A percentile compares a stretch with the other conserved stretches of the same genome.
phyloP scores from a whole-genome alignment of 2,797 vertebrate species.

The Enoplosus armatus region DNA sequence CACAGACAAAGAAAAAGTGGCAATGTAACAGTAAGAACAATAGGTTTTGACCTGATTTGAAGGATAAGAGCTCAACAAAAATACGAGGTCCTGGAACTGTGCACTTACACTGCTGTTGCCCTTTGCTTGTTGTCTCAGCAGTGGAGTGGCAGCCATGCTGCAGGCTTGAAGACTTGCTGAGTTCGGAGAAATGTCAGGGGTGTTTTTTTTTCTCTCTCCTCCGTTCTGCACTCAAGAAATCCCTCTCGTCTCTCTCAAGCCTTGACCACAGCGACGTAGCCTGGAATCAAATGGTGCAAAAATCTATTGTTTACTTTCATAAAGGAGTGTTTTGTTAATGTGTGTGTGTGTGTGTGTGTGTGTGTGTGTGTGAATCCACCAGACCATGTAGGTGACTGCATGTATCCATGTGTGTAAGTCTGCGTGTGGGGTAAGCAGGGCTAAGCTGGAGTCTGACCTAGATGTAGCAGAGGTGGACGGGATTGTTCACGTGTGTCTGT shows the following conservation, averaged over 20 bases:
- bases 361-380: too few relatives aligned
- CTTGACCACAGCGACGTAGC: neutral
- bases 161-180: conserved; percentile 15
- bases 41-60: conserved; percentile 26
- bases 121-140: conserved; percentile 39
- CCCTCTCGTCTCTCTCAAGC: conserved; percentile 8
- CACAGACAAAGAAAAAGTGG: neutral
- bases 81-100: conserved; percentile 1
- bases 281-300: conserved; percentile 1
- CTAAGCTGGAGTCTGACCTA: too few relatives aligned
- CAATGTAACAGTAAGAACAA: conserved; percentile 8
- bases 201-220: conserved; percentile 16
- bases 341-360: too few relatives aligned
- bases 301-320: neutral
- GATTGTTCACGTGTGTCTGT: too few relatives aligned
- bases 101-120: conserved; percentile 26
- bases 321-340: neutral
- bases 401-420: too few relatives aligned
- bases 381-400: too few relatives aligned
- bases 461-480: too few relatives aligned
- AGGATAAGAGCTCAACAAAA: neutral
- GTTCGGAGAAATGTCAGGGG: conserved; percentile 33
- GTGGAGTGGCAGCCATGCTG: conserved; percentile 17
- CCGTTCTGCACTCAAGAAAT: conserved; percentile 10
- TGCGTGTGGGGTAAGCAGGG: too few relatives aligned